Conservation (phyloP, 64 coral and sea anemone genomes). For the Stichodactyla mertensii region DNA sequence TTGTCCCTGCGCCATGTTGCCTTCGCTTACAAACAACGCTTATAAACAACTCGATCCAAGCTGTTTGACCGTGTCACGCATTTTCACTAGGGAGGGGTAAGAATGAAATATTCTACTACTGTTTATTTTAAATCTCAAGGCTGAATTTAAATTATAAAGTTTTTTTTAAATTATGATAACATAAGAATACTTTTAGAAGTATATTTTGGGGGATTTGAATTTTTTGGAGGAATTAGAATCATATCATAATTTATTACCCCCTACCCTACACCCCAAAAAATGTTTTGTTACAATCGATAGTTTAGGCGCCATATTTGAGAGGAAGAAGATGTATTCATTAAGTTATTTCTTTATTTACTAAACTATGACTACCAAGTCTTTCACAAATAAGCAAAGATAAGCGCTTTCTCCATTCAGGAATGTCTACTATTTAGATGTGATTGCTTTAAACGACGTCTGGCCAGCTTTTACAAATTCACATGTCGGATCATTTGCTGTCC, state of each 20-base stretch:
- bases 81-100: background rate
- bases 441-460: background rate
- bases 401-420: background rate
- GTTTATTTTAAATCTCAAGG: background rate
- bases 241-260: background rate
- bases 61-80: background rate
- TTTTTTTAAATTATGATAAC: background rate
- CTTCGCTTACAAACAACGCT: background rate
- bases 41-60: conserved; percentile 17
- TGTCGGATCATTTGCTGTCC: background rate
- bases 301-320: conserved; percentile 10
- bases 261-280: background rate
- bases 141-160: background rate
- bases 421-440: background rate
- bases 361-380: background rate
- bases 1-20: conserved; percentile 75
- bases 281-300: background rate
- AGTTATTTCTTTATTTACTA: background rate
- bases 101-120: background rate
- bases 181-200: background rate
- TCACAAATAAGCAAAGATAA: background rate
- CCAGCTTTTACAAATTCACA: too few relatives aligned
- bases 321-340: background rate
- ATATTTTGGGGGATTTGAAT: background rate
- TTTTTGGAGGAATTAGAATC: background rate